These are phyloP conservation scores for Acleris laterana DNA, from an alignment of 2,888 invertebrate genomes.

Conservation along the genomic window DNA sequence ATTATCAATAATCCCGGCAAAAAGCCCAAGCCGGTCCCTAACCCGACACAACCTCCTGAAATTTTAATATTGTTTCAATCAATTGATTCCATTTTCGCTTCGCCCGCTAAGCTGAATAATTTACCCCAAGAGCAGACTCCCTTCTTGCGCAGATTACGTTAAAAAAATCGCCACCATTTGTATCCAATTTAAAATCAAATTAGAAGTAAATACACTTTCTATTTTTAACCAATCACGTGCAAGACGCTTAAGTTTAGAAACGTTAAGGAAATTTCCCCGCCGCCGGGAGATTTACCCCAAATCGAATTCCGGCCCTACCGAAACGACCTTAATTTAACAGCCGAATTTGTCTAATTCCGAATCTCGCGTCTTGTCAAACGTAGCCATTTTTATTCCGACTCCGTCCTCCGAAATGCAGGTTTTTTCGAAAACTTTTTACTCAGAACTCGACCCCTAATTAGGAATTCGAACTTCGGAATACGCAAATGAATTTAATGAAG, in stretches of 20 bases:
- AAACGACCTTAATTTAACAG: conserved; percentile 82
- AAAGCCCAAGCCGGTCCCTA: conserved; percentile 25
- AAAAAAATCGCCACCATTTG: conserved; percentile 61
- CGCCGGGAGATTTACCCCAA: conserved; percentile 78
- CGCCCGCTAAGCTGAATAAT: conserved; percentile 65
- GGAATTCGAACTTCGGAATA: conserved; percentile 8
- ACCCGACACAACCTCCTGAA: conserved; percentile 30
- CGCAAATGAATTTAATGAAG: conserved; percentile 24
- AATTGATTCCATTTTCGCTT: conserved; percentile 66
- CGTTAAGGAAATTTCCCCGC: conserved; percentile 65
- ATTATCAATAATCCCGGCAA: conserved; percentile 32
- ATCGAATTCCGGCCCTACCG: conserved; percentile 74
- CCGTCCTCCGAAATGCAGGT: conserved; percentile 47
- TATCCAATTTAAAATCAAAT: conserved; percentile 82
- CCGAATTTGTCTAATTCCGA: conserved; percentile 83
- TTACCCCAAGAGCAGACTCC: conserved; percentile 49
- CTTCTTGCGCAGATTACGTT: conserved; percentile 61
- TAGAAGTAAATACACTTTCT: conserved; percentile 79
- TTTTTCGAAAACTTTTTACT: conserved; percentile 27
- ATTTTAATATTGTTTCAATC: conserved; percentile 44
- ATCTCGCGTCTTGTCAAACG: conserved; percentile 82
- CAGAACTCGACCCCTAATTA: conserved; percentile 23
- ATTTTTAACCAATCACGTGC: conserved; percentile 75
- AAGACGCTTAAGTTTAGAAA: conserved; percentile 61
- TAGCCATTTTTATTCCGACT: conserved; percentile 77